Evolutionary conservation across 92 coral and sea anemone species (phyloP).

Genomic region (Paragorgia papillata): DNA sequence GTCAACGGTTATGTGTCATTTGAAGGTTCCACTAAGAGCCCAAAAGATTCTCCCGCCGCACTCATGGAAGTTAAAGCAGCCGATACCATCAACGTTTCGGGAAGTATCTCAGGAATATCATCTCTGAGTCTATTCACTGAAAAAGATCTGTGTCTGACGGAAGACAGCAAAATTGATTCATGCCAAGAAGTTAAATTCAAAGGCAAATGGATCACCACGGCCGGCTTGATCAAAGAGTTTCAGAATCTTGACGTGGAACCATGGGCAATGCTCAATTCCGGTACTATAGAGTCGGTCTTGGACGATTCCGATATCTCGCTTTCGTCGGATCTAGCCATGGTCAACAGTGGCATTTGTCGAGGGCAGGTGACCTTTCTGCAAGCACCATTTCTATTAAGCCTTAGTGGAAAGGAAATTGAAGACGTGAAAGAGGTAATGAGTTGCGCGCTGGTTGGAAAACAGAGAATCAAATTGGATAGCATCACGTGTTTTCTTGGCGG

Average conservation of each 20-base stretch:
- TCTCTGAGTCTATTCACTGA: slow-evolving; percentile 47
- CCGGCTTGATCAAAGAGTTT: slow-evolving; percentile 59
- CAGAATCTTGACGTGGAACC: slow-evolving; percentile 53
- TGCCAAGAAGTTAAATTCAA: slow-evolving; percentile 56
- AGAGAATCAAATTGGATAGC: slow-evolving; percentile 54
- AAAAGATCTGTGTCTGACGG: slow-evolving; percentile 49
- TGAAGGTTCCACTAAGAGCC: slow-evolving; percentile 55
- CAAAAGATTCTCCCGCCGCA: slow-evolving; percentile 31
- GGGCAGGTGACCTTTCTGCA: slow-evolving; percentile 57
- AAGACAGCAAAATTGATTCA: slow-evolving; percentile 50
- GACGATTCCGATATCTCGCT: slow-evolving; percentile 48
- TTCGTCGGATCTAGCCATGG: slow-evolving; percentile 62
- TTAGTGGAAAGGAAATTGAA: slow-evolving; percentile 55
- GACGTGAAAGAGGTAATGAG: slow-evolving; percentile 58
- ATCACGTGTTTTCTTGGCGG: slow-evolving; percentile 71
- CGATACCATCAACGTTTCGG: slow-evolving; percentile 52
- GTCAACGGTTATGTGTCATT: slow-evolving; percentile 53
- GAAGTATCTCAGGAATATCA: slow-evolving; percentile 50
- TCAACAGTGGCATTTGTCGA: slow-evolving; percentile 69
- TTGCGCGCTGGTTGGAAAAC: slow-evolving; percentile 63
- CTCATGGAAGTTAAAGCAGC: slow-evolving; percentile 45
- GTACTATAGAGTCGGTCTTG: slow-evolving; percentile 53
- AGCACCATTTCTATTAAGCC: slow-evolving; percentile 65
- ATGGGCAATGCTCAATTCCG: slow-evolving; percentile 67
- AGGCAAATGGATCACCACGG: slow-evolving; percentile 69